Evolutionary conservation across 1,140 invertebrate species (phyloP).

Genomic region (Nephotettix cincticeps): DNA sequence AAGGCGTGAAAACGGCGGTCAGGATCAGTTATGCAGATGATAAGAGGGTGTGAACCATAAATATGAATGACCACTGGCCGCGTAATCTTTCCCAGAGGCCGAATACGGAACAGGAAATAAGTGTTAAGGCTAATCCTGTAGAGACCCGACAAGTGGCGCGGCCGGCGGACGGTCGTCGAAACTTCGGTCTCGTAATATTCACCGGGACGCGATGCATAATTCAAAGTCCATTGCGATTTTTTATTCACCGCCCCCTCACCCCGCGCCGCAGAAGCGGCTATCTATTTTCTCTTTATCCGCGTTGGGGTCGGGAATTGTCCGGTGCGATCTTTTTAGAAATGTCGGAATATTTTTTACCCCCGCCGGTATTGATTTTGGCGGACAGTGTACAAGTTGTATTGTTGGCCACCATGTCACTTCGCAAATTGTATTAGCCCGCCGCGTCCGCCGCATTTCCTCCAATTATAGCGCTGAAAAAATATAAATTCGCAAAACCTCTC

Average conservation of each 20-base stretch:
- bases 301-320: not conserved
- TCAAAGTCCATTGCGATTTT: conserved; percentile 22
- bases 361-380: conserved; percentile 12
- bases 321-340: conserved; percentile 12
- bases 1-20: not conserved
- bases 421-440: conserved; percentile 11
- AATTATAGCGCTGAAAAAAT: conserved; percentile 18
- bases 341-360: conserved; percentile 12
- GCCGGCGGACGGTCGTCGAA: conserved; percentile 4
- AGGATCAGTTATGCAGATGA: not conserved
- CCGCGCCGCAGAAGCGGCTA: too few relatives aligned
- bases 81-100: conserved; percentile 18
- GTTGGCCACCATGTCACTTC: conserved; percentile 8
- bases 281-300: not conserved
- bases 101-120: conserved; percentile 15
- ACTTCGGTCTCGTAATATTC: not conserved
- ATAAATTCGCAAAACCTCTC: not conserved
- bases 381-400: not conserved
- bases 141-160: not conserved
- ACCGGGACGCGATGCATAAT: conserved; percentile 7
- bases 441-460: conserved; percentile 11
- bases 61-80: conserved; percentile 10
- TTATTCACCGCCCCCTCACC: not conserved
- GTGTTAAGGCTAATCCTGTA: conserved; percentile 4
- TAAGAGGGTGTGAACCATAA: not conserved